Base-by-base conservation (phyloP, 1,140 invertebrate genomes). In the Eumaeus atala region DNA sequence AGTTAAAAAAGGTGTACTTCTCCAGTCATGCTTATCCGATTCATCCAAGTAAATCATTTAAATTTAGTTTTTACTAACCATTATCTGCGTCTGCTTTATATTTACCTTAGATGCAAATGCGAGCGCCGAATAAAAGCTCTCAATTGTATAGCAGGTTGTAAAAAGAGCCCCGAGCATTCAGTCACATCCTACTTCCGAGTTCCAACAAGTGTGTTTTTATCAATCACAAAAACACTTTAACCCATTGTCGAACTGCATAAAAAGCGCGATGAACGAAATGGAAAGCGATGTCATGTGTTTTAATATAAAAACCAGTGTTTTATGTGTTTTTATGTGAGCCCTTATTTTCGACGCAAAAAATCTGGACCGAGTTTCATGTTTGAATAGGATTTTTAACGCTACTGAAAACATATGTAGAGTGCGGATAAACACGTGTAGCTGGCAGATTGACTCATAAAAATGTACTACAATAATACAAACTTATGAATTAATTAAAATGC, bases 241-340 rank as follows among this genome's bases (percentile, higher is more conserved):
- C 40, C 40, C 40, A 44, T 44, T 44, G 40, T 44, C 40, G n/a
- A 44, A 4, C 16, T 12, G 17, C 40, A 16, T 16, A 44, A 44
- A 44, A 44, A 9, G 8, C 38, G 12, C 14, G 9, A 44, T 14
- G 16, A 44, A 44, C 17, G 40, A 44, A 44, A 44, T 16, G 40
- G 40, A 44, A 14, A 44, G 40, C 17, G 40, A 14, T 44, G 40
- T 44, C 40, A 44, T 44, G 40, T 44, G 40, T 44, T 44, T 16
- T 16, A 44, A 44, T 16, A 44, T 14, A 44, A 44, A 16, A 16
- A 16, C 16, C 16, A 16, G 40, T 44, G 17, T 16, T 16, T 44
- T 44, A n/a, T n/a, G n/a, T n/a, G n/a, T 44, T 44, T 3, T 6
- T 6, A 6, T 28, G 21, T 28, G 2, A 28, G 21, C 21, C 21